Base-by-base conservation (phyloP, 2,113 vertebrate genomes). In the Desmodus rotundus region DNA sequence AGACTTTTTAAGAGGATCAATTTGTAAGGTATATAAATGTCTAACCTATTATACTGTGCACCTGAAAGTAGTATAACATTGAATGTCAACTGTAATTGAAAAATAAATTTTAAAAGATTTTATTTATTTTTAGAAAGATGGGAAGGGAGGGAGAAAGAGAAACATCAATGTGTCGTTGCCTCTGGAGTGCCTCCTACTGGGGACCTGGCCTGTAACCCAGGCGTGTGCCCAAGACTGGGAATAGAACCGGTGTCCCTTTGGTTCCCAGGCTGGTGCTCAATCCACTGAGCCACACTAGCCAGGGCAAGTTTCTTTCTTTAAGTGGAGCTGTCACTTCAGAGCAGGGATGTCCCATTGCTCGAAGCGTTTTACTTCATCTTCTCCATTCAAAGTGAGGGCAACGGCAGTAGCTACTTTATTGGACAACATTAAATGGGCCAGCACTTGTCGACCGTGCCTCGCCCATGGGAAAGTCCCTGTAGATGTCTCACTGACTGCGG, bases 371-470 rank as follows among this genome's bases (percentile, higher is more conserved):
- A n/a, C 17, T 77, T 22, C 0, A 5, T 41, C 61, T n/a, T 47
- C n/a, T 61, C 38, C 26, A 0, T 31, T 81, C 36, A 33, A 36
- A 33, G n/a, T 8, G 19, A 56, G 31, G 58, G 7, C 1, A 17
- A 45, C 6, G 9, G 15, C 0, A 4, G 47, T 20, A 14, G 24
- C 28, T 19, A 8, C n/a, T 50, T n/a, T 3, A 17, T 11, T 15
- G 9, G 36, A 4, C 5, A 24, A 58, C 56, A 58, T 1, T 5
- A 36, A 14, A 1, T 12, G 80, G 16, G 24, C 52, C 6, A 12
- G 10, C 6, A 5, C 3, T 7, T 1, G 0, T 3, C 45, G 16
- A 77, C 41, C 58, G 11, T 16, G 72, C 13, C 67, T 24, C 0
- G 0, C 15, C 5, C 13, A 0, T 0, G 7, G 65, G 33, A 82